Evolutionary conservation across 2,888 invertebrate species (phyloP).

Genomic region (Drosophila koepferae): DNA sequence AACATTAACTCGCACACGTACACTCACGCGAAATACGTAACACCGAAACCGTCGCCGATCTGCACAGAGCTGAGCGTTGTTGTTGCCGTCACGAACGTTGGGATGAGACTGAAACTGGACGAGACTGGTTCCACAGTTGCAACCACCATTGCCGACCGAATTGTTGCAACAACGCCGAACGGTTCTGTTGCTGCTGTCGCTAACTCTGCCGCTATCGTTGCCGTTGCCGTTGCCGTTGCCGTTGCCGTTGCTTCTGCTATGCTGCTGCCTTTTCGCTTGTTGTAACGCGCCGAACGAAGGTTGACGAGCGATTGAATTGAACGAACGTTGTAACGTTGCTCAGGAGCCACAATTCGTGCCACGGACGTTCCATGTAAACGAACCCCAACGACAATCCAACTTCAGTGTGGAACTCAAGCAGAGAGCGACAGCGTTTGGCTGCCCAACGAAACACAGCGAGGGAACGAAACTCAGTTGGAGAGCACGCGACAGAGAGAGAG

Average conservation of each 20-base stretch:
- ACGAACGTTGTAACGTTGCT: constrained; percentile 62
- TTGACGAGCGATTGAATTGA: constrained; percentile 78
- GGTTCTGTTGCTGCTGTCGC: constrained; percentile 21
- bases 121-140: constrained; percentile 47
- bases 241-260: constrained; percentile 18
- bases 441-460: neutral
- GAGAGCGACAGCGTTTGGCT: constrained; percentile 9
- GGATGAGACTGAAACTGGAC: constrained; percentile 75
- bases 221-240: constrained; percentile 3
- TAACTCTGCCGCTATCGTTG: constrained; percentile 2
- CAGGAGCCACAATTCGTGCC: constrained; percentile 42
- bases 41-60: constrained; percentile 27
- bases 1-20: neutral
- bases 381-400: constrained; percentile 27
- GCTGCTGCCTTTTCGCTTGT: constrained; percentile 49
- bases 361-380: constrained; percentile 38
- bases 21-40: constrained; percentile 37
- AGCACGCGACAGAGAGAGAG: neutral
- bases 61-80: constrained; percentile 52
- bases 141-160: constrained; percentile 45
- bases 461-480: neutral
- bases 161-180: constrained; percentile 51
- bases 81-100: constrained; percentile 78
- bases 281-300: constrained; percentile 80
- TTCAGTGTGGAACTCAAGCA: constrained; percentile 59